Base-by-base conservation (phyloP, 1,140 invertebrate species). In the Drosophila repleta region DNA sequence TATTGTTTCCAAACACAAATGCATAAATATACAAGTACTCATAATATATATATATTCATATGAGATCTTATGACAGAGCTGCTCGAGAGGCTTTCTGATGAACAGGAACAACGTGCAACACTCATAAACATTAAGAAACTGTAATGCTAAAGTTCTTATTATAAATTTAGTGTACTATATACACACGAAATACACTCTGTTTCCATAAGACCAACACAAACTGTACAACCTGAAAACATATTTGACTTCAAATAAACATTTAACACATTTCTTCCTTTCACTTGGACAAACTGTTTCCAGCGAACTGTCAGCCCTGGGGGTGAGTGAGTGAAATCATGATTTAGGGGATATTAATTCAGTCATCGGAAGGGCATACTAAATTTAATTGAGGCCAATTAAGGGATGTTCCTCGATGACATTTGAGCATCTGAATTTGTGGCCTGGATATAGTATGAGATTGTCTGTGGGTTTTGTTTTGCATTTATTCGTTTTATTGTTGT, bases 401-500 rank as follows among this genome's bases (percentile, higher is more conserved):
- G 66, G 58, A 39, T n/a, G 66, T 35, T 62, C n/a, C 29, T 45
- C 39, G 10, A 1, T 21, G 32, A 3, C n/a, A 21, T 39, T 51
- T 52, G 26, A 20, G 10, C 13, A 35, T 2, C 5, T 15, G 5
- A 55, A 37, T 13, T 37, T 51, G 29, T 8, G 29, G 7, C 6
- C 6, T 32, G 2, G 7, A 7, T 10, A 32, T 2, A 32, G 29
- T 32, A 32, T 32, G 29, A 32, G 29, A 6, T 7, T 29, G 26
- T 26, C n/a, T 24, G 2, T 24, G 4, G 4, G 2, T 41, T 57
- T 74, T 68, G 63, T 61, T 71, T 67, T 78, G 64, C 68, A 77
- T 87, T 76, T 87, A 72, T 88, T 88, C 63, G 87, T 78, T 77
- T 87, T 88, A 80, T 78, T 77, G 63, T 71, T 70, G 79, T 79